phyloP scores from a whole-genome alignment of 1,140 invertebrate species.

The Magallana gigas region DNA sequence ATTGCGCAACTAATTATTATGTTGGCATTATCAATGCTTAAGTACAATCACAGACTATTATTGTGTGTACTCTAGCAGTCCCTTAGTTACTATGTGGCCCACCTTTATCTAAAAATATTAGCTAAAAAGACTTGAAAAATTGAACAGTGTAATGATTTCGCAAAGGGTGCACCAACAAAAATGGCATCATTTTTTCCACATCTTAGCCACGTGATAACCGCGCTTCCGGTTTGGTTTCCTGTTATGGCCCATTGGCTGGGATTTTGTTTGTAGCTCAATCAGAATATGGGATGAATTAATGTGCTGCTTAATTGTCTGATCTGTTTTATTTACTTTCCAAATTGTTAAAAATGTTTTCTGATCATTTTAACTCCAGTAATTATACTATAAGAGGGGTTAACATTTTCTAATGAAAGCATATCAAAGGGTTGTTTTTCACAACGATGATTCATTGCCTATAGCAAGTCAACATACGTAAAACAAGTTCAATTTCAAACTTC shows the following conservation, averaged over 20 bases:
- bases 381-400: neutral
- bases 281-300: neutral
- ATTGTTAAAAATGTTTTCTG: neutral
- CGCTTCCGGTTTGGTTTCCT: neutral
- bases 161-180: neutral
- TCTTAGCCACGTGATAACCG: neutral
- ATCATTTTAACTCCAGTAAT: neutral
- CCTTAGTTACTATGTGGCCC: neutral
- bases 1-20: neutral
- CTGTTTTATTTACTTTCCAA: neutral
- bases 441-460: neutral
- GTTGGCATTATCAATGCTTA: neutral
- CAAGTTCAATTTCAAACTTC: too few species aligned
- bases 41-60: neutral
- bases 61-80: neutral
- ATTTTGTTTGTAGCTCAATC: conserved; percentile 16
- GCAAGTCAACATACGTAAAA: too few species aligned
- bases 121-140: neutral
- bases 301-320: neutral
- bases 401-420: neutral
- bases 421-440: neutral
- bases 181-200: neutral
- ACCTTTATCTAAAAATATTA: conserved; percentile 3
- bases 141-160: neutral
- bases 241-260: neutral